Conservation (phyloP, 2,113 vertebrate species). For the Tragelaphus buxtoni region DNA sequence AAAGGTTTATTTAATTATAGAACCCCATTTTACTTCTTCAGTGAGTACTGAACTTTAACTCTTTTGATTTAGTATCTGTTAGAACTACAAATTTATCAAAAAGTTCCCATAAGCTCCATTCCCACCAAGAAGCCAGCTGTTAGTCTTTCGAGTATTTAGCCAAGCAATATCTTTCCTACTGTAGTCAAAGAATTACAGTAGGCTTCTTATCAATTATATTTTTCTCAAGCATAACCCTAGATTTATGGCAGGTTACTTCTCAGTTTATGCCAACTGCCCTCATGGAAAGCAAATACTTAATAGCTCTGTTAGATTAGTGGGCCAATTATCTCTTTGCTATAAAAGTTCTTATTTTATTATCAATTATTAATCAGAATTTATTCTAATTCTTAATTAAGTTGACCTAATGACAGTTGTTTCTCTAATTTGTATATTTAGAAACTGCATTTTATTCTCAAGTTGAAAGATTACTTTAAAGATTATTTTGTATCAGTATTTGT, state of each 20-base stretch:
- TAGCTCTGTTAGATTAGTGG: neutral
- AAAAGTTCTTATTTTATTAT: neutral
- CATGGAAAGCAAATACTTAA: neutral
- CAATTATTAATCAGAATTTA: neutral
- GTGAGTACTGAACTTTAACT: neutral
- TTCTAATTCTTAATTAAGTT: slow-evolving; percentile 29
- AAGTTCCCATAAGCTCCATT: neutral
- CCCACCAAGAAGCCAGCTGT: neutral
- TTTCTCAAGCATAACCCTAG: neutral
- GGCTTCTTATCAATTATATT: neutral
- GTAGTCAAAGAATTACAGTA: neutral
- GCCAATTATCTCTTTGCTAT: neutral
- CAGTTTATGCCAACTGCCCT: neutral
- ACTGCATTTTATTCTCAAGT: slow-evolving; percentile 7
- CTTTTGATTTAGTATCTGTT: slow-evolving; percentile 14
- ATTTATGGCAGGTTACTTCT: neutral
- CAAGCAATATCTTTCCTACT: neutral
- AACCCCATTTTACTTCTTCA: neutral
- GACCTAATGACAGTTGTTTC: neutral
- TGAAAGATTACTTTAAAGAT: slow-evolving; percentile 31
- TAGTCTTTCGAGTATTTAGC: neutral
- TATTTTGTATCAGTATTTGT: neutral
- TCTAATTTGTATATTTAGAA: slow-evolving; percentile 3
- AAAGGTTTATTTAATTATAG: slow-evolving; percentile 2
- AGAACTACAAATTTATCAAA: neutral